Conservation (phyloP, 2,888 invertebrate genomes). For the Andrena haemorrhoa region DNA sequence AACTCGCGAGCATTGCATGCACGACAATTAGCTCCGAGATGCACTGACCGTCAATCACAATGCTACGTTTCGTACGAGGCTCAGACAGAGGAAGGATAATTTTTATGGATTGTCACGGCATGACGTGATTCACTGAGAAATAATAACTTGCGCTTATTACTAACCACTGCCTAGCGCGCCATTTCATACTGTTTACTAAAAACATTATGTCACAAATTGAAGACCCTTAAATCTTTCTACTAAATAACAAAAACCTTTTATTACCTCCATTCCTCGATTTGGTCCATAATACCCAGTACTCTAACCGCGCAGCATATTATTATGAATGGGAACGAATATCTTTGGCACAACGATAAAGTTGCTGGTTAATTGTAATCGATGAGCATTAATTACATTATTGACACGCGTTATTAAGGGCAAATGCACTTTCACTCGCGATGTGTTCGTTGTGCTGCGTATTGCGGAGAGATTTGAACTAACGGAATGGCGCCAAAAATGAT, state of each 20-base stretch:
- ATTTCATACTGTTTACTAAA: too few species aligned
- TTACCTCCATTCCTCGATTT: not conserved
- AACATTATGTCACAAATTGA: not conserved
- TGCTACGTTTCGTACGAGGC: constrained; percentile 5
- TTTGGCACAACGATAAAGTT: not conserved
- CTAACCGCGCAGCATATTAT: too few species aligned
- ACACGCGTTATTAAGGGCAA: not conserved
- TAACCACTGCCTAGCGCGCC: too few species aligned
- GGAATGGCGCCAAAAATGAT: constrained; percentile 1
- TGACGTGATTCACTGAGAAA: not conserved
- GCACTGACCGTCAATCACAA: constrained; percentile 26
- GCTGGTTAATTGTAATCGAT: not conserved
- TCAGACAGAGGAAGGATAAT: not conserved
- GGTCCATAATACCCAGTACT: too few species aligned
- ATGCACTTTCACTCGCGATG: too few species aligned
- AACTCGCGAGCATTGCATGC: constrained; percentile 60
- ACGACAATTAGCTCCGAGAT: constrained; percentile 62
- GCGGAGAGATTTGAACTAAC: not conserved
- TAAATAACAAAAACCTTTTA: not conserved
- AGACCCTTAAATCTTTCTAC: not conserved
- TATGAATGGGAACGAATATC: too few species aligned
- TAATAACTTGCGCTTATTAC: too few species aligned
- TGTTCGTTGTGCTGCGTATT: not conserved
- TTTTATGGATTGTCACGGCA: constrained; percentile 1
- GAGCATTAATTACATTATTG: not conserved